A percentile compares a stretch with the other conserved stretches of the same genome.
Conservation (phyloP, 2,888 invertebrate genomes). For the Tuta absoluta region DNA sequence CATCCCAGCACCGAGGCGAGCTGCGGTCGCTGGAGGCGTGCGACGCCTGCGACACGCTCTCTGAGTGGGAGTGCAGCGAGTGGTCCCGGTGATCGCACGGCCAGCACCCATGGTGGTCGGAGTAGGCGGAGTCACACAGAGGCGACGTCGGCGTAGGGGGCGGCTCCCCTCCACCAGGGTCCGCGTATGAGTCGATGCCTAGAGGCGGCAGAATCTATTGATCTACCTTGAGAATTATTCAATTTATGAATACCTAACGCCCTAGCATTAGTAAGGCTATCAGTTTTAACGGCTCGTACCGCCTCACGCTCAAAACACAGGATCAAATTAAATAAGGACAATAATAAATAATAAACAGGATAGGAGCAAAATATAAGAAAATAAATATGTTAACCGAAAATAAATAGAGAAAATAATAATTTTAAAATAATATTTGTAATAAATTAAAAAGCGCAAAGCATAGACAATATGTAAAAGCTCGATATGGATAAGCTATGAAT, state of each 20-base stretch:
- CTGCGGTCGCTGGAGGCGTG: constrained; percentile 72
- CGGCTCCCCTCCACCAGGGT: constrained; percentile 74
- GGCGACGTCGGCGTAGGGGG: constrained; percentile 75
- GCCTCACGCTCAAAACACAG: constrained; percentile 47
- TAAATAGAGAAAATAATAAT: constrained; percentile 49
- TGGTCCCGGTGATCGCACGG: constrained; percentile 69
- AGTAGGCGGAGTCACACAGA: constrained; percentile 76
- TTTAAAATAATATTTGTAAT: constrained; percentile 57
- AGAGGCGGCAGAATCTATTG: constrained; percentile 37
- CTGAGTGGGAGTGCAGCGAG: constrained; percentile 29
- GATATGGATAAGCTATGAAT: constrained; percentile 78
- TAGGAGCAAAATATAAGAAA: constrained; percentile 50
- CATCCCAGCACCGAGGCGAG: constrained; percentile 73
- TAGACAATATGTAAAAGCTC: constrained; percentile 71
- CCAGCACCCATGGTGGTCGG: constrained; percentile 76
- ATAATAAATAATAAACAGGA: constrained; percentile 30
- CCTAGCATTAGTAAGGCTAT: not conserved
- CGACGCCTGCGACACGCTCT: constrained; percentile 66
- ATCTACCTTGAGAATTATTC: constrained; percentile 2
- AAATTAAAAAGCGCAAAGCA: constrained; percentile 76
- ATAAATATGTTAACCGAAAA: constrained; percentile 54
- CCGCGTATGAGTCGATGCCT: constrained; percentile 76
- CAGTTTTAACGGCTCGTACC: constrained; percentile 42
- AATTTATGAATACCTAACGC: not conserved
- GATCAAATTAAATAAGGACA: constrained; percentile 35